phyloP scores from a whole-genome alignment of 2,797 vertebrate species.

The Cottoperca gobio region DNA sequence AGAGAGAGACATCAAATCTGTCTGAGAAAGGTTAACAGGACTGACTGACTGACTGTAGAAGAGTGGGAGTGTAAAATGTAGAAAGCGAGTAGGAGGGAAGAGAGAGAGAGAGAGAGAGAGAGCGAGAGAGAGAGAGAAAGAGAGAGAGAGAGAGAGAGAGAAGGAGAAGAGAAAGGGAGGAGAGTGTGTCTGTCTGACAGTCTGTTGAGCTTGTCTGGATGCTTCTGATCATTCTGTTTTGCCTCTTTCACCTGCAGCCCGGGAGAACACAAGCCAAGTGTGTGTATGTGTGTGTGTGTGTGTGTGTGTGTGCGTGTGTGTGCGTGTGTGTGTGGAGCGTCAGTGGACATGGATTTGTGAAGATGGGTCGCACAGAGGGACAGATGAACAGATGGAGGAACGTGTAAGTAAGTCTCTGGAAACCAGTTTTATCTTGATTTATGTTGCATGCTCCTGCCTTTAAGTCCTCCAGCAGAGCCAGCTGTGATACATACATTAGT shows the following conservation, averaged over 20 bases:
- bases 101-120: slow-evolving; percentile 65
- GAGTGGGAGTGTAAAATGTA: slow-evolving; percentile 81
- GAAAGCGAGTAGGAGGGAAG: slow-evolving; percentile 74
- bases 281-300: slow-evolving; percentile 7
- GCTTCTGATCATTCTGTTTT: slow-evolving; percentile 58
- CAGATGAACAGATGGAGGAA: slow-evolving; percentile 26
- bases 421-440: neutral
- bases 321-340: slow-evolving; percentile 39
- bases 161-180: slow-evolving; percentile 72
- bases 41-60: slow-evolving; percentile 73
- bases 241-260: slow-evolving; percentile 61
- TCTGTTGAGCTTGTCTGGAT: slow-evolving; percentile 75
- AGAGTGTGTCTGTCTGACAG: slow-evolving; percentile 71
- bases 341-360: slow-evolving; percentile 37
- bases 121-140: slow-evolving; percentile 65
- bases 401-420: slow-evolving; percentile 52
- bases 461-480: neutral
- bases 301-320: neutral
- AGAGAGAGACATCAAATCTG: slow-evolving; percentile 64
- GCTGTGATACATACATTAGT: neutral
- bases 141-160: slow-evolving; percentile 59
- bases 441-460: neutral
- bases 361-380: slow-evolving; percentile 27
- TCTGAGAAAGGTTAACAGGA: slow-evolving; percentile 80
- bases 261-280: slow-evolving; percentile 48